Conservation (phyloP, 2,888 invertebrate genomes). For the Dioctria rufipes region DNA sequence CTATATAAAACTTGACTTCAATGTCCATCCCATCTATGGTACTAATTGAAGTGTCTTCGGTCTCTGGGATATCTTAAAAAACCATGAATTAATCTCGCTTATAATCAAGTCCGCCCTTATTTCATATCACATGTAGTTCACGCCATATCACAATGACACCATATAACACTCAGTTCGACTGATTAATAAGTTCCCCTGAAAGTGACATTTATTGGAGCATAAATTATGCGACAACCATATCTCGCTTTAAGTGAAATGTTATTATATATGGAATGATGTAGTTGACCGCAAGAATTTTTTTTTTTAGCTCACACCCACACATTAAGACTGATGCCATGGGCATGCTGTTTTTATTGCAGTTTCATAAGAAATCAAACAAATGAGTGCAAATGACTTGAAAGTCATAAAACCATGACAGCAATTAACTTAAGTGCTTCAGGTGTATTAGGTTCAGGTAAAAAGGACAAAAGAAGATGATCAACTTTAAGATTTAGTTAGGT, state of each 20-base stretch:
- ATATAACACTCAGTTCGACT: not conserved
- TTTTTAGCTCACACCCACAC: not conserved
- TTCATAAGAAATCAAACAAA: conserved; percentile 9
- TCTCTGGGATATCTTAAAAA: too few species aligned
- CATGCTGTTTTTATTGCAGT: not conserved
- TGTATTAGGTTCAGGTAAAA: not conserved
- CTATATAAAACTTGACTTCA: too few species aligned
- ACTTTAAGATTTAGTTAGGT: not conserved
- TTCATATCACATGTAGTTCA: too few species aligned
- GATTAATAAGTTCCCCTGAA: conserved; percentile 7
- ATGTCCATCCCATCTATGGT: too few species aligned
- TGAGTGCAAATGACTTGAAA: conserved; percentile 22
- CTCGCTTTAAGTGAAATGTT: not conserved
- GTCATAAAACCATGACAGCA: not conserved
- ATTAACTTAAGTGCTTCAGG: conserved; percentile 3
- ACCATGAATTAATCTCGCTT: too few species aligned
- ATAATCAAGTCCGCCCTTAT: too few species aligned
- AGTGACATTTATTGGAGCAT: conserved; percentile 8
- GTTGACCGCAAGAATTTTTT: not conserved
- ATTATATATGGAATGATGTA: not conserved
- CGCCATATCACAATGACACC: too few species aligned
- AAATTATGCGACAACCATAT: not conserved
- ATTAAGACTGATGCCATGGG: not conserved
- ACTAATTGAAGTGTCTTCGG: too few species aligned
- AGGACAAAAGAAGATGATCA: not conserved